Evolutionary conservation across 2,797 vertebrate genomes (phyloP).

Genomic region (Pangasius sanitwongsei): DNA sequence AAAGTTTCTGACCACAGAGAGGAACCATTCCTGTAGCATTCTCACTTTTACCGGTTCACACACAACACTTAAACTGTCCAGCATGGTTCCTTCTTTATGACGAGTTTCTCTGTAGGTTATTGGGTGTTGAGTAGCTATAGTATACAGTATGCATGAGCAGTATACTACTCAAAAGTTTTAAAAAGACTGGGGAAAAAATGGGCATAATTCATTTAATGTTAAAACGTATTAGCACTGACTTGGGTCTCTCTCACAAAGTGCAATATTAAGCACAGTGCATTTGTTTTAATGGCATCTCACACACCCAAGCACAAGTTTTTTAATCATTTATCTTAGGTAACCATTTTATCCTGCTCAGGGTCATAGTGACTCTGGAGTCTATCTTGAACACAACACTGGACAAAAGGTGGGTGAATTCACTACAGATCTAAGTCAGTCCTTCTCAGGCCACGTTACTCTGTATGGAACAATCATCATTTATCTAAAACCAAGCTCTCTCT

Average conservation of each 20-base stretch:
- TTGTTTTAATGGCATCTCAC: background rate
- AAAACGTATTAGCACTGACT: background rate
- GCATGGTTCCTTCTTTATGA: background rate
- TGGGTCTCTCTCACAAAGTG: background rate
- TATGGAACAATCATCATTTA: background rate
- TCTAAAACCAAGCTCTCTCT: background rate
- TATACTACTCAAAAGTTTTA: background rate
- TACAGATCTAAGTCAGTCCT: background rate
- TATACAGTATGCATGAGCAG: background rate
- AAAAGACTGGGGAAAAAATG: too few species aligned
- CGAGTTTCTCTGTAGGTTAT: background rate
- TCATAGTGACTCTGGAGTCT: background rate
- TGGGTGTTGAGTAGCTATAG: background rate
- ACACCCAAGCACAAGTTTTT: background rate
- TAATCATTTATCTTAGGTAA: background rate
- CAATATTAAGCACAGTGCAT: background rate
- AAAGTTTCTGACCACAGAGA: background rate
- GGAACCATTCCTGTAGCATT: background rate
- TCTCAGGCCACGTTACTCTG: background rate
- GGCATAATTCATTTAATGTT: background rate
- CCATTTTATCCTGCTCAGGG: background rate
- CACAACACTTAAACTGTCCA: background rate
- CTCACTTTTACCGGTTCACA: background rate
- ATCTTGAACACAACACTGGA: background rate
- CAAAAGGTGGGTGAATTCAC: background rate